Conservation (phyloP, 2,888 invertebrate genomes). For the Unio delphinus region DNA sequence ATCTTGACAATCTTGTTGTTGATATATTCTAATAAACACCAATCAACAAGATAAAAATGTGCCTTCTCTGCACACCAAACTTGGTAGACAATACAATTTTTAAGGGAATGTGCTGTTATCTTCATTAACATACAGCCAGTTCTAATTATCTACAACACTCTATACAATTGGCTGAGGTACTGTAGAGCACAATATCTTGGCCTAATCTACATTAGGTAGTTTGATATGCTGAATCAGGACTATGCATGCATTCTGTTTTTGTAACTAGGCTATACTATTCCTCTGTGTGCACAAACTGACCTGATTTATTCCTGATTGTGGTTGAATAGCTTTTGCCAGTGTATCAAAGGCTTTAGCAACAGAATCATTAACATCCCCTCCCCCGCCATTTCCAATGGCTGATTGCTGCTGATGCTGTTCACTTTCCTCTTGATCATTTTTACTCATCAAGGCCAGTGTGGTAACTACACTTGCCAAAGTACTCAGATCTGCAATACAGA, state of each 20-base stretch:
- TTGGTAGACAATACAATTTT: no score
- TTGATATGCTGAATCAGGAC: no score
- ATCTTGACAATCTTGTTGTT: no score
- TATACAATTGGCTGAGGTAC: no score
- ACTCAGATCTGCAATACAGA: constrained; percentile 68
- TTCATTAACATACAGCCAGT: no score
- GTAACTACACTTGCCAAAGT: constrained; percentile 74
- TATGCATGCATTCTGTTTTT: neutral
- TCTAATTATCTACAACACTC: no score
- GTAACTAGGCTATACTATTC: constrained; percentile 13
- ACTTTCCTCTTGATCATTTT: constrained; percentile 47
- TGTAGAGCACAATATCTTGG: no score
- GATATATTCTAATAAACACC: no score
- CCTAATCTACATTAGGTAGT: no score
- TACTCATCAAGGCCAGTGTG: constrained; percentile 72
- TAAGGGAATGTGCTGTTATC: no score
- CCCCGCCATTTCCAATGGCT: constrained; percentile 24
- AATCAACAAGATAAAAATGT: no score
- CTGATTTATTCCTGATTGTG: constrained; percentile 30
- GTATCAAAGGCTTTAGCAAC: constrained; percentile 84
- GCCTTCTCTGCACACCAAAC: no score
- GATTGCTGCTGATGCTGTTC: constrained; percentile 15
- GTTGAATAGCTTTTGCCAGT: constrained; percentile 76
- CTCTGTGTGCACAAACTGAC: constrained; percentile 14
- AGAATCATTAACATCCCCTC: constrained; percentile 64